Conservation (phyloP, 2,888 invertebrate genomes). For the Brachylomia viminalis region DNA sequence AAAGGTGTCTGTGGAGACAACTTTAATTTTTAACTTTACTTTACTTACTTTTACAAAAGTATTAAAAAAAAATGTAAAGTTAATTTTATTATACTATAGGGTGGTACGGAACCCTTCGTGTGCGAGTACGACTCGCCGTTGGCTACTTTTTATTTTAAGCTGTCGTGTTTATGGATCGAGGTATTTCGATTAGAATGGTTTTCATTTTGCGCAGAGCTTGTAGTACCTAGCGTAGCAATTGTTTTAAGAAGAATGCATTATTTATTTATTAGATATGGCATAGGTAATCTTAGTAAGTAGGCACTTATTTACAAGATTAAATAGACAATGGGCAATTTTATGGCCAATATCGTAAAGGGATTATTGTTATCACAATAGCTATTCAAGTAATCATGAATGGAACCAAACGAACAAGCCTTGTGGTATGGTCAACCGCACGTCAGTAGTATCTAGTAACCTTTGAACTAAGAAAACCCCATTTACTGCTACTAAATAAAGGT, state of each 20-base stretch:
- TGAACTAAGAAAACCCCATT: neutral
- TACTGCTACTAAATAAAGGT: no score
- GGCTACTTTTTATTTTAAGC: constrained; percentile 5
- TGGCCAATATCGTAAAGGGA: neutral
- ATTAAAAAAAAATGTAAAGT: no score
- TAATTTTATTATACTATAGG: no score
- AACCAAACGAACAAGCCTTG: neutral
- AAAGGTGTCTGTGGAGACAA: no score
- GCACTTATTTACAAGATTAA: neutral
- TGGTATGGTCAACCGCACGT: neutral
- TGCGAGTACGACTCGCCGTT: no score
- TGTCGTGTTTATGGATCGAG: neutral
- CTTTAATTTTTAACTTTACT: no score
- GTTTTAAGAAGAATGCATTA: neutral
- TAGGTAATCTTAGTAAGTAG: neutral
- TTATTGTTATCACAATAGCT: neutral
- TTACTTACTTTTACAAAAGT: no score
- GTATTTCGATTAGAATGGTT: constrained; percentile 16
- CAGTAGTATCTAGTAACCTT: neutral
- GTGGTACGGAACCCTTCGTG: no score
- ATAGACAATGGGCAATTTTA: constrained; percentile 9
- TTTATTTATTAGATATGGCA: neutral
- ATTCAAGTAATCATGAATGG: neutral
- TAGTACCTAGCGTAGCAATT: neutral
- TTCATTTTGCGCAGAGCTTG: neutral